These are phyloP conservation scores for Plotosus lineatus DNA, from an alignment of 2,113 vertebrate genomes.

Conservation along the genomic window DNA sequence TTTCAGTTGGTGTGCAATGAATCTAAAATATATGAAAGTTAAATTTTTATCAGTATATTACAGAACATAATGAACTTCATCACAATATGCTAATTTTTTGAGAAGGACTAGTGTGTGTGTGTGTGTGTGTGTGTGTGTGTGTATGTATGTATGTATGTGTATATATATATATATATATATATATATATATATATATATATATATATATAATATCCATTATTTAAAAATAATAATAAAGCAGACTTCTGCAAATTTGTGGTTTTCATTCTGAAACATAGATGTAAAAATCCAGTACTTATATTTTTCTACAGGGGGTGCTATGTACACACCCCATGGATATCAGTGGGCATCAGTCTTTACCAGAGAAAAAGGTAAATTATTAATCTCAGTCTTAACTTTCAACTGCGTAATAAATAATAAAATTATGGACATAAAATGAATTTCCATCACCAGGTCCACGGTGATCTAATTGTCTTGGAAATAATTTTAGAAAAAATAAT, in stretches of 20 bases:
- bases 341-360: not conserved
- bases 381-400: not conserved
- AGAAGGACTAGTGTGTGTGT: too few species aligned
- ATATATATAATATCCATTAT: slow-evolving; percentile 7
- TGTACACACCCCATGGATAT: not conserved
- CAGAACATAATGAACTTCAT: too few species aligned
- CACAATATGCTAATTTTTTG: too few species aligned
- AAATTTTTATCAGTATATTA: too few species aligned
- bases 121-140: not conserved
- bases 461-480: not conserved
- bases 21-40: too few species aligned
- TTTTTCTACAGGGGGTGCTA: slow-evolving; percentile 25
- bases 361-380: not conserved
- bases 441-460: not conserved
- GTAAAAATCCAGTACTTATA: not conserved
- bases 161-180: too few species aligned
- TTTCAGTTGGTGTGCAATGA: too few species aligned
- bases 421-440: not conserved
- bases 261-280: not conserved
- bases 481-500: too few species aligned
- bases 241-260: not conserved
- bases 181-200: not conserved
- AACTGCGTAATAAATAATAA: not conserved
- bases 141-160: too few species aligned
- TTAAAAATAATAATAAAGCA: not conserved